A percentile compares a stretch with the other conserved stretches of the same genome.
phyloP scores from a whole-genome alignment of 2,797 vertebrate genomes.

The Anguilla obscura region DNA sequence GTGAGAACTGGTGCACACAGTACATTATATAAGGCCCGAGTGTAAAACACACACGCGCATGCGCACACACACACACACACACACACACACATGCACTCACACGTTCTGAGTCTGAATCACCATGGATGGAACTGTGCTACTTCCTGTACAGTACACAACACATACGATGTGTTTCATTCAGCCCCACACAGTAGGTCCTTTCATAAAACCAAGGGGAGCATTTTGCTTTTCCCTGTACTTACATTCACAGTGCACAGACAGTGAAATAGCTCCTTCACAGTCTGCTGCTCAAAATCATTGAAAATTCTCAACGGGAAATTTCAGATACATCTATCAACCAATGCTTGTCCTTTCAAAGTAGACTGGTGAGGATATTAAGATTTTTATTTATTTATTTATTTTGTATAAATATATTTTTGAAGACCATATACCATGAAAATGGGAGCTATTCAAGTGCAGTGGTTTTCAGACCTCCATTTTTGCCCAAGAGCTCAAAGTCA shows the following conservation, averaged over 20 bases:
- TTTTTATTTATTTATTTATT: background rate
- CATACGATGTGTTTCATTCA: background rate
- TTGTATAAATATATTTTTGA: background rate
- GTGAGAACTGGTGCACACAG: background rate
- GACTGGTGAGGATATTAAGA: background rate
- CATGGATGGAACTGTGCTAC: background rate
- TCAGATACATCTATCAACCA: background rate
- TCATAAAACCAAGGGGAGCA: background rate
- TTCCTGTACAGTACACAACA: background rate
- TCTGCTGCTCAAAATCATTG: constrained; percentile 4
- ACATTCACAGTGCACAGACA: background rate
- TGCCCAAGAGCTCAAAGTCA: background rate
- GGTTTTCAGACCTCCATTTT: background rate
- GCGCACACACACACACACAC: background rate
- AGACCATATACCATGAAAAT: background rate
- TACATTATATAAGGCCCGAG: background rate
- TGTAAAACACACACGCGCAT: background rate
- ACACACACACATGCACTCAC: background rate
- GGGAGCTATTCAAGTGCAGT: background rate
- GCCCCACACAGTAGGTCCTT: background rate
- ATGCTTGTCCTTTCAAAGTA: background rate
- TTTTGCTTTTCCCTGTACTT: background rate
- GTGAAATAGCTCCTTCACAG: background rate
- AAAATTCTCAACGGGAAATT: background rate
- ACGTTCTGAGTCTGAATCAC: background rate